phyloP scores from a whole-genome alignment of 2,888 invertebrate species.

The Drosophila niveifrons region DNA sequence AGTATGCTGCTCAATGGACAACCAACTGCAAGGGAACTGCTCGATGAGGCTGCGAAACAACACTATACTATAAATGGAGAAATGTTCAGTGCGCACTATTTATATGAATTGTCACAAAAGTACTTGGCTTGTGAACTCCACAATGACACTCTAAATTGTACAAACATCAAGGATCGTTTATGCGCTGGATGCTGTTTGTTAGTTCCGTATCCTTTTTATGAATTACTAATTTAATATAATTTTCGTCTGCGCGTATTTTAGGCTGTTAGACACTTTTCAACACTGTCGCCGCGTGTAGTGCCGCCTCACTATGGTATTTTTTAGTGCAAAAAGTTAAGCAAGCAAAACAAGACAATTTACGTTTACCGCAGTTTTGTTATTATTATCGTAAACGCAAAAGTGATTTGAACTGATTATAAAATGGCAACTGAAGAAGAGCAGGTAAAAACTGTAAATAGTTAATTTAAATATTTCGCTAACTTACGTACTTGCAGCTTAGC shows the following conservation, averaged over 20 bases:
- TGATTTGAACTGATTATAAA: slow-evolving; percentile 3
- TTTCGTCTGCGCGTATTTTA: slow-evolving; percentile 6
- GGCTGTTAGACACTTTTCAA: slow-evolving; percentile 13
- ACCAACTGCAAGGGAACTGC: slow-evolving; percentile 86
- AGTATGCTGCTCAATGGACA: slow-evolving; percentile 90
- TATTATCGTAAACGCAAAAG: slow-evolving; percentile 5
- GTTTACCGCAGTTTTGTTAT: slow-evolving; percentile 14
- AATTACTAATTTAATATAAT: slow-evolving; percentile 1
- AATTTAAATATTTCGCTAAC: slow-evolving; percentile 1
- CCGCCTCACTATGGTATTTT: slow-evolving; percentile 33
- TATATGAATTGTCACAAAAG: slow-evolving; percentile 86
- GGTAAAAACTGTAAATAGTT: slow-evolving; percentile 59
- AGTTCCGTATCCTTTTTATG: slow-evolving; percentile 86
- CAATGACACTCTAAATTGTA: slow-evolving; percentile 84
- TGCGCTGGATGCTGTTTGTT: slow-evolving; percentile 85
- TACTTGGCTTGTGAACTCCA: slow-evolving; percentile 80
- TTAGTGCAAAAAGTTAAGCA: slow-evolving; percentile 40
- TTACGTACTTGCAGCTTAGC: slow-evolving; percentile 87
- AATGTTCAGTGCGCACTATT: slow-evolving; percentile 92
- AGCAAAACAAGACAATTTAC: slow-evolving; percentile 28
- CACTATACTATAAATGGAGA: slow-evolving; percentile 94
- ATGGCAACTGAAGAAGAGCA: slow-evolving; percentile 85
- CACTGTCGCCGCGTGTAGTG: slow-evolving; percentile 37
- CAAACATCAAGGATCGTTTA: slow-evolving; percentile 79
- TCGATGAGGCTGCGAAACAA: slow-evolving; percentile 88